Evolutionary conservation across 2,888 invertebrate genomes (phyloP), one percentile per base, ranked within the genome.

Genomic region (Pristionchus arcanus): DNA sequence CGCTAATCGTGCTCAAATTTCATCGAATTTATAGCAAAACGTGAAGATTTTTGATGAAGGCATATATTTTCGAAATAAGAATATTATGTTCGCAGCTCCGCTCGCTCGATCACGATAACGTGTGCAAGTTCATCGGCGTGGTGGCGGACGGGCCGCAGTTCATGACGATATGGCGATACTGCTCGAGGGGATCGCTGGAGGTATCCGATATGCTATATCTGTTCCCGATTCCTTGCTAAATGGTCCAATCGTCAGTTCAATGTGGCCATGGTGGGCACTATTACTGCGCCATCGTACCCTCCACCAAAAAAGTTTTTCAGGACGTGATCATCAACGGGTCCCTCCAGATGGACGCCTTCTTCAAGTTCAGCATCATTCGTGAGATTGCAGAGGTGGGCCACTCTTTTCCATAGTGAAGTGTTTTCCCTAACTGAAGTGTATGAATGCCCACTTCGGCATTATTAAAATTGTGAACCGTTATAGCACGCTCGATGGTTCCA

Each of bases 81-180:
- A 42, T 42, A 42, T 42, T 42, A 42, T 42, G 42, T 42, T 42
- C 42, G 7, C 71, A 89, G 89, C n/a, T 89, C 28, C 71, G 71
- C 49, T 31, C 59, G n/a, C 25, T 89, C 31, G 89, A 89, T 34
- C 89, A 89, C 85, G 89, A 89, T 55, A 89, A 89, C 71, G 28
- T 89, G 37, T 84, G 84, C 89, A 89, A 89, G 55, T 89, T 89
- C 85, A n/a, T 84, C 15, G 89, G 89, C 0, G 68, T 89, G 16
- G 85, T 49, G 3, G 16, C 25, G 13, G 89, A 89, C 37, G 89
- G 85, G 13, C 89, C 89, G 68, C 68, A 84, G 68, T 71, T 68
- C 53, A 84, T 89, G 89, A 84, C 89, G 2, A 37, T 89, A 0
- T 89, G 89, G 89, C 66, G 66, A 31, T 84, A 68, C n/a, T 89